Evolutionary conservation across 2,113 vertebrate species (phyloP).

Genomic region (Chaetodon auriga): DNA sequence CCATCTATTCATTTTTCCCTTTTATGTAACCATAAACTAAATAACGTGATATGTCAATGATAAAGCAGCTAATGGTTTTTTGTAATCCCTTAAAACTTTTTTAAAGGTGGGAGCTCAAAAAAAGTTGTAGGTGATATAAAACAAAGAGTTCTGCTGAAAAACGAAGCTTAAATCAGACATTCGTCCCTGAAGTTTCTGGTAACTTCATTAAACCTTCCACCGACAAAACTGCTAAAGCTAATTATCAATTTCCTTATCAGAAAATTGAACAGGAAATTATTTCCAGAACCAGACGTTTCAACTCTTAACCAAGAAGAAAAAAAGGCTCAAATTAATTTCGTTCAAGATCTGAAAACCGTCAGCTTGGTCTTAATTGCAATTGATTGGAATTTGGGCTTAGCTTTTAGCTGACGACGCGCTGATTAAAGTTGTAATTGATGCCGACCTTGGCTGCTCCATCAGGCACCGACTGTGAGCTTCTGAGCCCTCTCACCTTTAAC

Average conservation of each 20-base stretch:
- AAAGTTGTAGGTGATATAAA: background rate
- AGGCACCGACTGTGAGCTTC: background rate
- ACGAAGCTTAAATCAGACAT: background rate
- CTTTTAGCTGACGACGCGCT: conserved; percentile 31
- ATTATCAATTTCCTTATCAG: conserved; percentile 1
- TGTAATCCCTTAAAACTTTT: background rate
- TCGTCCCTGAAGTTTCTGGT: background rate
- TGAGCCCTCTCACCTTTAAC: background rate
- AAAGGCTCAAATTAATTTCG: background rate
- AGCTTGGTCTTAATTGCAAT: conserved; percentile 4
- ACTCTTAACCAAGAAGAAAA: background rate
- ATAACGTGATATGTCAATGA: background rate
- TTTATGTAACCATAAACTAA: background rate
- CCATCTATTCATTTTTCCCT: background rate
- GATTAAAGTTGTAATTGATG: background rate
- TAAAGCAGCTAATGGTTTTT: background rate
- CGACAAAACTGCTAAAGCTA: background rate
- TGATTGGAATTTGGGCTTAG: background rate
- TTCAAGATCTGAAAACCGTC: background rate
- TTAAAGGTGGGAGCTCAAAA: background rate
- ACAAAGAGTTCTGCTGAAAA: background rate
- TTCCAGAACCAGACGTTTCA: conserved; percentile 27
- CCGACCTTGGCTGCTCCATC: background rate
- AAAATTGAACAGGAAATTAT: conserved; percentile 9
- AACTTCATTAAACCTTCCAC: background rate